Evolutionary conservation across 2,888 invertebrate genomes (phyloP).

Genomic region (Onthophagus sagittarius): DNA sequence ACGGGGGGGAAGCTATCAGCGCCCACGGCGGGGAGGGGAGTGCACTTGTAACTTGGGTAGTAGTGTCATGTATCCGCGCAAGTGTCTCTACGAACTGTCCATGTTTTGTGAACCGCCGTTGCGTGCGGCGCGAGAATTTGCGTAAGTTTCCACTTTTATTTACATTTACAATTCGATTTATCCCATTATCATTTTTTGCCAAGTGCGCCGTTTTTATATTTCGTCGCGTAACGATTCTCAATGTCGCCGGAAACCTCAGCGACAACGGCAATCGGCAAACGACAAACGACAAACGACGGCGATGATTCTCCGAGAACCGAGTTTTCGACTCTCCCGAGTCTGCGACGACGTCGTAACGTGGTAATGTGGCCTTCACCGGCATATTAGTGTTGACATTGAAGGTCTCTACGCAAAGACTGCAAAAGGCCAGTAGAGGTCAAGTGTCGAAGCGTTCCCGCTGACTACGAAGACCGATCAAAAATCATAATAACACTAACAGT

Average conservation of each 20-base stretch:
- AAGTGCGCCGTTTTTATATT: slow-evolving; percentile 27
- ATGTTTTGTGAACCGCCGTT: slow-evolving; percentile 46
- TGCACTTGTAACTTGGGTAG: slow-evolving; percentile 52
- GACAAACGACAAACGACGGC: background rate
- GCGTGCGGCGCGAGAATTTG: slow-evolving; percentile 44
- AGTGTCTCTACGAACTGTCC: slow-evolving; percentile 47
- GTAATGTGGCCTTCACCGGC: slow-evolving; percentile 49
- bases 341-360: slow-evolving; percentile 38
- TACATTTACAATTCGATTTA: too few relatives aligned
- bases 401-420: slow-evolving; percentile 49
- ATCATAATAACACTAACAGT: background rate
- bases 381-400: slow-evolving; percentile 51
- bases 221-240: slow-evolving; percentile 3
- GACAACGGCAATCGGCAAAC: background rate
- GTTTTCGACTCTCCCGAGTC: slow-evolving; percentile 14
- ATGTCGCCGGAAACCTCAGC: too few relatives aligned
- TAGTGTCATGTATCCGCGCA: slow-evolving; percentile 51
- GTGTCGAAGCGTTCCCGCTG: slow-evolving; percentile 41
- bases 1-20: slow-evolving; percentile 47
- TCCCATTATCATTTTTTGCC: slow-evolving; percentile 19
- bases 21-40: slow-evolving; percentile 43
- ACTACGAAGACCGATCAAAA: slow-evolving; percentile 27
- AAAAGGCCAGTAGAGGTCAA: slow-evolving; percentile 51
- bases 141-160: slow-evolving; percentile 38
- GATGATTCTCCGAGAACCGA: background rate